These are phyloP conservation scores for Tiaroga cobitis DNA, from an alignment of 2,797 vertebrate genomes.

Conservation along the genomic window DNA sequence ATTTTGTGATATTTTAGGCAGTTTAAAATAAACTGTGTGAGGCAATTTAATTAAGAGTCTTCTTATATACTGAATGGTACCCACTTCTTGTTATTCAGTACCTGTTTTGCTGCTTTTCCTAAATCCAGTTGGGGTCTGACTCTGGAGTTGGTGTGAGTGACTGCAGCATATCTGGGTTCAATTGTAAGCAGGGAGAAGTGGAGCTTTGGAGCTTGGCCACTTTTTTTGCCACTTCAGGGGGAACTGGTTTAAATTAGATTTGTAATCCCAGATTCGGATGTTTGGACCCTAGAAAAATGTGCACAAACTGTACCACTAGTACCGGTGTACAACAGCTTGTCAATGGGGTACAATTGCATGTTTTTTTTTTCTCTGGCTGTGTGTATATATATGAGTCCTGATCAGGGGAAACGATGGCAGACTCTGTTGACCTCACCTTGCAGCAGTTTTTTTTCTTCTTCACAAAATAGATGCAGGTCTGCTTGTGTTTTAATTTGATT, in stretches of 20 bases:
- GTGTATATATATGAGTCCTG: neutral
- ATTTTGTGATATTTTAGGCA: neutral
- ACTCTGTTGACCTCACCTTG: neutral
- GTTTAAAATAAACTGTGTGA: neutral
- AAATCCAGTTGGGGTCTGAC: neutral
- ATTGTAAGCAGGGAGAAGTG: neutral
- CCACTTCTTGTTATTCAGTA: neutral
- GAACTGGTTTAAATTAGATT: neutral
- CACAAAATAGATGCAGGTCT: neutral
- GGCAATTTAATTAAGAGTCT: neutral
- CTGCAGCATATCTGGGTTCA: neutral
- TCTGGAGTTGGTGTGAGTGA: neutral
- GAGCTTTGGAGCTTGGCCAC: neutral
- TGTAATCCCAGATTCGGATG: neutral
- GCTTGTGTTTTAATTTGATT: slow-evolving; percentile 15
- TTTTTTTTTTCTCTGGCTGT: neutral
- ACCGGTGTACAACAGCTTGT: neutral
- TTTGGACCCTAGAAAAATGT: neutral
- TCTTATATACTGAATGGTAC: neutral
- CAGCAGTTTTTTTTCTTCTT: neutral
- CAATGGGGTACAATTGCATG: neutral
- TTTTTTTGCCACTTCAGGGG: neutral
- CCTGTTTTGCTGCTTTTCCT: slow-evolving; percentile 14
- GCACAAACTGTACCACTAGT: neutral
- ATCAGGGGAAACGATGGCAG: neutral